Conservation (phyloP, 1,140 invertebrate genomes). For the Schlechtendalia chinensis region DNA sequence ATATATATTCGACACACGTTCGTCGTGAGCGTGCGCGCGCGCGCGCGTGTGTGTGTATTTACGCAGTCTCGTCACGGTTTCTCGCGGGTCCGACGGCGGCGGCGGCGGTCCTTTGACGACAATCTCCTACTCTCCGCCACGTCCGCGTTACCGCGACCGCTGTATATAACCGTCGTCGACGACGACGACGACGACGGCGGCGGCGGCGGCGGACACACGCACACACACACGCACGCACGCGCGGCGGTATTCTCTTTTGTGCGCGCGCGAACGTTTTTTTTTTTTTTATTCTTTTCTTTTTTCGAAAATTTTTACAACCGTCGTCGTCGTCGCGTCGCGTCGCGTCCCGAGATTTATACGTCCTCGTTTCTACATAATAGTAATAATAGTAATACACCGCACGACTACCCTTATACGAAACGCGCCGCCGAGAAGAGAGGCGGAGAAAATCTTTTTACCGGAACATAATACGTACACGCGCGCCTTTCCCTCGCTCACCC, state of each 20-base stretch:
- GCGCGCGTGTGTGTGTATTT: no score
- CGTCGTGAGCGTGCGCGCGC: no score
- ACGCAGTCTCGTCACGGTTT: no score
- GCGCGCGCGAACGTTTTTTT: not conserved
- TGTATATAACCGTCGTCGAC: no score
- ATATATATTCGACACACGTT: no score
- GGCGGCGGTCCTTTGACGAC: no score
- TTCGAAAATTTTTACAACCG: conserved; percentile 16
- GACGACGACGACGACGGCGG: not conserved
- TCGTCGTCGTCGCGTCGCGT: not conserved
- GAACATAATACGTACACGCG: conserved; percentile 21
- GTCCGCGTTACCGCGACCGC: no score
- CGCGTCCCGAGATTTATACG: conserved; percentile 6
- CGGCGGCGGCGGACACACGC: not conserved
- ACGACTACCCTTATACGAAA: not conserved
- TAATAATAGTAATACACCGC: no score
- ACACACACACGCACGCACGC: not conserved
- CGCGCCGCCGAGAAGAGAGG: not conserved
- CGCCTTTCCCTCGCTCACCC: not conserved
- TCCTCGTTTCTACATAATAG: not conserved
- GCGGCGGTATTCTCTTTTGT: not conserved
- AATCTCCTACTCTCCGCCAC: no score
- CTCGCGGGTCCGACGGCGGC: no score
- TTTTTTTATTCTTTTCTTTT: conserved; percentile 10
- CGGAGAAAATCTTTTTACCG: conserved; percentile 7